Base-by-base conservation (phyloP, 2,888 invertebrate species). In the Netelia melanura region DNA sequence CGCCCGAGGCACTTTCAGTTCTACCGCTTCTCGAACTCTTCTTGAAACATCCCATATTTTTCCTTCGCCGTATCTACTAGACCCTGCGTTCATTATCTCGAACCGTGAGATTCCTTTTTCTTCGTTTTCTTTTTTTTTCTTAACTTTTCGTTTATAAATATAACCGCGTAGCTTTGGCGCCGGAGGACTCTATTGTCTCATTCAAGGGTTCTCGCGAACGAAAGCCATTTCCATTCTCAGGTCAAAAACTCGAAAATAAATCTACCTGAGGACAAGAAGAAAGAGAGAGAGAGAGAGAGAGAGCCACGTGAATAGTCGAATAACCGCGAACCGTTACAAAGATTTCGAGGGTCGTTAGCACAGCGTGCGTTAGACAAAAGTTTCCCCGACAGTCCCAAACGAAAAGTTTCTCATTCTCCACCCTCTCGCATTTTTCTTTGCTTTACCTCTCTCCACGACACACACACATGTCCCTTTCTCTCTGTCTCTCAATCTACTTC, bases 301-400 rank as follows among this genome's bases (percentile, higher is more conserved):
- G 54, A 65, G 30, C 30, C 5, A 30, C 30, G 30, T 3, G 30
- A 30, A n/a, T 25, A 56, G 56, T 74, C 25, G 74, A 44, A 23
- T 52, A 68, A 83, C 54, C 21, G 17, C 48, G 43, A 67, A n/a
- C 56, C 14, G 67, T 71, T 64, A 56, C 23, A 65, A 25, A 65
- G 58, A 58, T 52, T 76, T 17, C 44, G 62, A 71, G 64, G 48
- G 67, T 77, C 84, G 48, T 84, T 77, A 77, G 48, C 72, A 67
- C 71, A n/a, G 61, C 58, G 44, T n/a, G 21, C 1, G 17, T 58
- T 78, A 38, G 58, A 48, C 30, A 56, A 74, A 62, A 68, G 61
- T 61, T 62, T 38, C 78, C 58, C 30, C 23, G 23, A 54, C 65
- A 76, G 58, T 79, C 44, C 67, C 75, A 56, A 58, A 68, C 58